phyloP scores from a whole-genome alignment of 2,888 invertebrate genomes.

The Cecidostiba fungosa region DNA sequence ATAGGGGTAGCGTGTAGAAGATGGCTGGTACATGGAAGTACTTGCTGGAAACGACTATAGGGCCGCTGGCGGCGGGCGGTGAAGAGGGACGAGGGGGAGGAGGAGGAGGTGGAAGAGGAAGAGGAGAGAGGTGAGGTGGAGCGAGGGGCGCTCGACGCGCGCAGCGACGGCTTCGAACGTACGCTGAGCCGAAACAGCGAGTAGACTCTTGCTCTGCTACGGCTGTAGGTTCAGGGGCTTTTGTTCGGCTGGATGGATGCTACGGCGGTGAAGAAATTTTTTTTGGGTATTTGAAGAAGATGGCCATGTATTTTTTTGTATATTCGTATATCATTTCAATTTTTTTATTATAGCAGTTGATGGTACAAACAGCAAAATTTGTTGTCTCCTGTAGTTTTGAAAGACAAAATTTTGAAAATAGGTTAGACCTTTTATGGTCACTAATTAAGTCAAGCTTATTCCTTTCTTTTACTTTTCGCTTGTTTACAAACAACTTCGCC shows the following conservation, averaged over 20 bases:
- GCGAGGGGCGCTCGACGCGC: conserved; percentile 35
- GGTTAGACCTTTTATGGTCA: too few species aligned
- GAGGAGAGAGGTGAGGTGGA: conserved; percentile 42
- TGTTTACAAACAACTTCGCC: too few species aligned
- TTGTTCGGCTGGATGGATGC: not conserved
- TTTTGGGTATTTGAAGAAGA: not conserved
- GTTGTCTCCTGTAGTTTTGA: too few species aligned
- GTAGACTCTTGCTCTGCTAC: conserved; percentile 10
- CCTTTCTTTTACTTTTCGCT: too few species aligned
- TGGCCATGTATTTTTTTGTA: not conserved
- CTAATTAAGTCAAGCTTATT: too few species aligned
- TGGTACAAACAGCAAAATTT: too few species aligned
- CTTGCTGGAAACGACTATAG: conserved; percentile 78
- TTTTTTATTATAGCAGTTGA: too few species aligned
- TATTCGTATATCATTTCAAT: too few species aligned
- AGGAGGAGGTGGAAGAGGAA: conserved; percentile 32
- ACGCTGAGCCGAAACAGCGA: conserved; percentile 55
- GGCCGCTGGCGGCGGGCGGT: conserved; percentile 70
- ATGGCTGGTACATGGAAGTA: conserved; percentile 78
- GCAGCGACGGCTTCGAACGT: conserved; percentile 66
- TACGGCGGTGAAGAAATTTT: too few species aligned
- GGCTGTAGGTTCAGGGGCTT: not conserved
- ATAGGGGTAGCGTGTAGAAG: conserved; percentile 76
- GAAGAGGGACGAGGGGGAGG: conserved; percentile 64
- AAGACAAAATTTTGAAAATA: too few species aligned